Percentiles rank a stretch among this genome's conserved stretches.
phyloP scores from a whole-genome alignment of 2,113 vertebrate species.

The Microtus oregoni region DNA sequence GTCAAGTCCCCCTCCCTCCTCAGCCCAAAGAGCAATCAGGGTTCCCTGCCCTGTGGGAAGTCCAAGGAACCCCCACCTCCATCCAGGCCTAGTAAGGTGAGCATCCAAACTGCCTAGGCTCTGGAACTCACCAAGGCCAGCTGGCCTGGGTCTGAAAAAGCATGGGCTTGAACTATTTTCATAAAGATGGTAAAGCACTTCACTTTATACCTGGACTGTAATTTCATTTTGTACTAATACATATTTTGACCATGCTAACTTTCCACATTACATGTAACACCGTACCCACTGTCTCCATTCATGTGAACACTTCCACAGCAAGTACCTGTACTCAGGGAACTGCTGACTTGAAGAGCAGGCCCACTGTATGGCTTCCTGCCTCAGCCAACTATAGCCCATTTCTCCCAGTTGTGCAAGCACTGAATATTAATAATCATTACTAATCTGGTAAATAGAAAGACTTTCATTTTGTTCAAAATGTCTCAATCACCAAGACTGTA shows the following conservation, averaged over 20 bases:
- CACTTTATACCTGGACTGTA: neutral
- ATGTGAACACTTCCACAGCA: neutral
- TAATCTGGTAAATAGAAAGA: neutral
- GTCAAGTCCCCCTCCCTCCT: too few relatives aligned
- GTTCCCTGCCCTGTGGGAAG: too few relatives aligned
- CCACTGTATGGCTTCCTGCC: neutral
- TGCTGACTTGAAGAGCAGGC: neutral
- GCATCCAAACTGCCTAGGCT: too few relatives aligned
- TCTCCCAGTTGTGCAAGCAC: neutral
- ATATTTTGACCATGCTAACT: neutral
- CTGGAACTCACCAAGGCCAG: too few relatives aligned
- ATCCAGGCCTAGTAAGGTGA: too few relatives aligned
- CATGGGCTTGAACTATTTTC: neutral
- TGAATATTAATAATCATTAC: neutral
- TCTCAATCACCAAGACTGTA: neutral
- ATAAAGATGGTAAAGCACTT: neutral
- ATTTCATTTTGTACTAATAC: neutral
- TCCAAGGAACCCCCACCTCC: too few relatives aligned
- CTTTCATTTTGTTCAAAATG: neutral
- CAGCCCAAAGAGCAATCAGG: too few relatives aligned
- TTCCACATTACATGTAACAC: neutral
- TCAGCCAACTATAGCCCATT: neutral
- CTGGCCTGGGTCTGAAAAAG: too few relatives aligned
- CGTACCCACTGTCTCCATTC: too few relatives aligned
- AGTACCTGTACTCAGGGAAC: neutral